These are phyloP conservation scores for Myotis brandtii DNA, from an alignment of 2,113 vertebrate species.

Conservation along the genomic window DNA sequence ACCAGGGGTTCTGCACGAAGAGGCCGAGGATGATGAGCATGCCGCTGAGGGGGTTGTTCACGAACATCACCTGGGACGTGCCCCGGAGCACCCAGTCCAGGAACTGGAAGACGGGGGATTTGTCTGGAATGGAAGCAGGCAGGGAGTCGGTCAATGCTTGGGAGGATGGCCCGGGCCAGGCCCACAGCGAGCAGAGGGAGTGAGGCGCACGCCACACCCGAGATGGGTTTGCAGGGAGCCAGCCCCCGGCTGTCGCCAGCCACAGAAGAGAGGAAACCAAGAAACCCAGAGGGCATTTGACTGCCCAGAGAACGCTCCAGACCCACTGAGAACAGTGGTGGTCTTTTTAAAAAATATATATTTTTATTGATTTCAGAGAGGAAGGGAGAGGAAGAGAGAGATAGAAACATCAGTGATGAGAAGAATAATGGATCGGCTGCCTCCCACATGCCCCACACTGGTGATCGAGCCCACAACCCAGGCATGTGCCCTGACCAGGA, in stretches of 20 bases:
- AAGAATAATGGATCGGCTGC: background rate
- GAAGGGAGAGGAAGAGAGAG: too few relatives aligned
- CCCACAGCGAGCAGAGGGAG: accelerated
- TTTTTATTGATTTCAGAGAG: too few relatives aligned
- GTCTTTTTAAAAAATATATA: background rate
- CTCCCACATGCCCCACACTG: too few relatives aligned
- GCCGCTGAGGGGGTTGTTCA: slow-evolving; percentile 96
- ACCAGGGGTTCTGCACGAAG: slow-evolving; percentile 96
- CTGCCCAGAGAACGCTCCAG: background rate
- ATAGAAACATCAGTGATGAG: too few relatives aligned
- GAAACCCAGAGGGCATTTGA: background rate
- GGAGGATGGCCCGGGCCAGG: accelerated
- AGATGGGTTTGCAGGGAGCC: background rate
- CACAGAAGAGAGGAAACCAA: background rate
- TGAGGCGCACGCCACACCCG: accelerated
- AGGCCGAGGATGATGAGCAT: slow-evolving; percentile 91
- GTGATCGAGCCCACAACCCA: too few relatives aligned
- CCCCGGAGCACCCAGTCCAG: slow-evolving; percentile 96
- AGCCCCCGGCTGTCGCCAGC: background rate
- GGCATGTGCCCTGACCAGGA: too few relatives aligned
- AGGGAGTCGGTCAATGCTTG: background rate
- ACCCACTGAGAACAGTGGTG: accelerated
- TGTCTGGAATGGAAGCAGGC: slow-evolving; percentile 85
- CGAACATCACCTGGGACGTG: slow-evolving; percentile 97
- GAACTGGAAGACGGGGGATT: slow-evolving; percentile 92